Evolutionary conservation across 2,113 vertebrate genomes (phyloP).

Genomic region (Macquaria australasica): DNA sequence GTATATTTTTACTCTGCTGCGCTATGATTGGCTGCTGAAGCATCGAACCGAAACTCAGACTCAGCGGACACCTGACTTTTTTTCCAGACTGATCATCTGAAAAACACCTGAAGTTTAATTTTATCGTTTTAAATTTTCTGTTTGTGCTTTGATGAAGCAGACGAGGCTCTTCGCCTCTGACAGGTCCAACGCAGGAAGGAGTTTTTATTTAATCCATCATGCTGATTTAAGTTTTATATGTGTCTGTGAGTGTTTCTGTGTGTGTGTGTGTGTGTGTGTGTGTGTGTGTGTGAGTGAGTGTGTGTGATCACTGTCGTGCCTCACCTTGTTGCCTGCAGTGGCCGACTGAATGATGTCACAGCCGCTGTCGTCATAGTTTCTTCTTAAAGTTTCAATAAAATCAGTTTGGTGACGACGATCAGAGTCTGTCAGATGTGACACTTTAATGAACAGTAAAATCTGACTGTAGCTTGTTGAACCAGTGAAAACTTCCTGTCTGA

Average conservation of each 20-base stretch:
- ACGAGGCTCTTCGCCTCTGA: slow-evolving; percentile 7
- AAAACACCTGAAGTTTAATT: slow-evolving; percentile 18
- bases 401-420: slow-evolving; percentile 14
- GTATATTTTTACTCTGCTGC: slow-evolving; percentile 3
- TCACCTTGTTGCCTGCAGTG: slow-evolving; percentile 59
- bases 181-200: background rate
- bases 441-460: background rate
- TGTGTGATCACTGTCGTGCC: slow-evolving; percentile 17
- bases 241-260: background rate
- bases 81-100: background rate
- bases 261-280: background rate
- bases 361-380: slow-evolving; percentile 24
- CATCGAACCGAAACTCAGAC: background rate
- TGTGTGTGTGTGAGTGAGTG: background rate
- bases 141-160: slow-evolving; percentile 50
- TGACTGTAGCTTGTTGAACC: background rate
- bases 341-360: slow-evolving; percentile 6
- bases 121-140: slow-evolving; percentile 10
- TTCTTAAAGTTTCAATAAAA: slow-evolving; percentile 51
- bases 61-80: background rate
- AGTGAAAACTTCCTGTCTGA: background rate
- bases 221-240: slow-evolving; percentile 5
- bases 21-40: slow-evolving; percentile 49
- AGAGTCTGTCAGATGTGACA: background rate
- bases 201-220: slow-evolving; percentile 52